Evolutionary conservation across 2,113 vertebrate species (phyloP).

Genomic region (Menura novaehollandiae): DNA sequence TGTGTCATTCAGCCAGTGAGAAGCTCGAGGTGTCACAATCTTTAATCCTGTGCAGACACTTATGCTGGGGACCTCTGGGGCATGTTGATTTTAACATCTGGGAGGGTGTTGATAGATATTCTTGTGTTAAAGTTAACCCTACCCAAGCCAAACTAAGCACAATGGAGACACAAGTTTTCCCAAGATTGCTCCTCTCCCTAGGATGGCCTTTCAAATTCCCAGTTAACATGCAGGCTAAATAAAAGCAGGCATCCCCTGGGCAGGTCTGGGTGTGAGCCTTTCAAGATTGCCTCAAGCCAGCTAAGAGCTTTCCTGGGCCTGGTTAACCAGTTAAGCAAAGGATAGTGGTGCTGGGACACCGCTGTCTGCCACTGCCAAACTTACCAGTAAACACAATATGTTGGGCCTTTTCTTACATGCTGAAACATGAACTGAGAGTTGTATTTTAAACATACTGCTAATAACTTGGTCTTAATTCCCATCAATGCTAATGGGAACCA

Average conservation of each 20-base stretch:
- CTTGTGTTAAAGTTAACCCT: background rate
- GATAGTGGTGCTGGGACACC: background rate
- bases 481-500: background rate
- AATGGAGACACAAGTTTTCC: background rate
- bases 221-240: background rate
- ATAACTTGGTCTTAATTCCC: background rate
- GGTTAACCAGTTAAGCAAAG: background rate
- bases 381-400: background rate
- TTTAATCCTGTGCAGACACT: background rate
- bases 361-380: background rate
- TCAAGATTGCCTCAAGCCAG: background rate
- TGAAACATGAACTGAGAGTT: background rate
- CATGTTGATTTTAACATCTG: background rate
- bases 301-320: background rate
- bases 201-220: background rate
- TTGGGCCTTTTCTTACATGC: rapidly evolving
- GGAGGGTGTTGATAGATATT: background rate
- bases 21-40: background rate
- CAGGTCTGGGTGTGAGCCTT: background rate
- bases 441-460: background rate
- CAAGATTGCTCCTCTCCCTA: background rate
- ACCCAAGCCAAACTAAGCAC: background rate
- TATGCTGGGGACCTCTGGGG: background rate
- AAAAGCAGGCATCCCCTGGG: background rate
- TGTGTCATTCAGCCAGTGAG: background rate